Conservation (phyloP, 2,797 vertebrate species). For the Bradypus variegatus region DNA sequence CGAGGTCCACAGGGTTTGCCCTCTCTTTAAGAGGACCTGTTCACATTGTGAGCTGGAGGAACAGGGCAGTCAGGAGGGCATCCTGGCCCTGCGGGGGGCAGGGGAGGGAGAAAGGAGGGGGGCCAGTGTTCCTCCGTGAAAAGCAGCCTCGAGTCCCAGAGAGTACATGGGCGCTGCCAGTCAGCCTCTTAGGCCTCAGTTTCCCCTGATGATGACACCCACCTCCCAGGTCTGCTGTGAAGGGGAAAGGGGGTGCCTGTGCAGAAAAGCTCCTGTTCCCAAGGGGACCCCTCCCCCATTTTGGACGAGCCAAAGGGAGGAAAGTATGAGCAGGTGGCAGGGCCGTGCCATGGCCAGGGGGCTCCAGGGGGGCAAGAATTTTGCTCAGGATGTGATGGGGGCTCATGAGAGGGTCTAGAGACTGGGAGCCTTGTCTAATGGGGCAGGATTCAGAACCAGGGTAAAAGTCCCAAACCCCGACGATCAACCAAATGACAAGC, state of each 20-base stretch:
- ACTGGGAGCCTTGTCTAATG: background rate
- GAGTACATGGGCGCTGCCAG: background rate
- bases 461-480: background rate
- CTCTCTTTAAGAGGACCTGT: background rate
- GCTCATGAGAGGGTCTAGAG: background rate
- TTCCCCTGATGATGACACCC: background rate
- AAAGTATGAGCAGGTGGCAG: background rate
- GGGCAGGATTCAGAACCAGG: background rate
- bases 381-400: background rate
- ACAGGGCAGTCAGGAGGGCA: background rate
- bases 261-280: background rate
- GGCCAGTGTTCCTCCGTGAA: background rate
- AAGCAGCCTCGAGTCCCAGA: background rate
- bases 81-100: background rate
- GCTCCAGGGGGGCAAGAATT: background rate
- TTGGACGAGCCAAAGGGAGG: background rate
- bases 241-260: background rate
- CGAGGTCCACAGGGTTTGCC: background rate
- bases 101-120: background rate
- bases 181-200: background rate
- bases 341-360: rapidly evolving
- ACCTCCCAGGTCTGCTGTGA: background rate
- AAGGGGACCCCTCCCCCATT: no score
- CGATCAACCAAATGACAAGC: rapidly evolving
- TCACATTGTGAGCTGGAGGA: background rate